Evolutionary conservation across 2,113 vertebrate genomes (phyloP).

Genomic region (Lathamus discolor): DNA sequence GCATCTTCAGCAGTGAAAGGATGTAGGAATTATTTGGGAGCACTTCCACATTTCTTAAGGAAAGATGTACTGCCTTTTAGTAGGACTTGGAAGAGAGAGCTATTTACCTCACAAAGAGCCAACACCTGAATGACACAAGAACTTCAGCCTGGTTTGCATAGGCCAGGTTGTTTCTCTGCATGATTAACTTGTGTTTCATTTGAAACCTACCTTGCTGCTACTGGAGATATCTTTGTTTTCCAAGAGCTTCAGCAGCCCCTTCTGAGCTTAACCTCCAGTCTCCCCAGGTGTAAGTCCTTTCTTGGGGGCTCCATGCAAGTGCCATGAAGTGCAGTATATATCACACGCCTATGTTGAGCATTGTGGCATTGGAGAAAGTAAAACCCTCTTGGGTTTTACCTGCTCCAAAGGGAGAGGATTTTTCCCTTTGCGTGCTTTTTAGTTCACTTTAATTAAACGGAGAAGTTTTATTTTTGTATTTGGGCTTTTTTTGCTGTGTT

Average conservation of each 20-base stretch:
- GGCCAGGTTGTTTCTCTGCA: background rate
- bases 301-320: fast-evolving
- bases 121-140: background rate
- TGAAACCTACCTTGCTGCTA: background rate
- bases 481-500: background rate
- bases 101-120: background rate
- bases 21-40: background rate
- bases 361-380: too few relatives aligned
- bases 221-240: background rate
- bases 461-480: background rate
- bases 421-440: background rate
- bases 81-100: background rate
- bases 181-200: background rate
- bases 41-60: background rate
- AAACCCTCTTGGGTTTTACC: background rate
- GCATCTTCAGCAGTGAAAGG: background rate
- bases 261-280: background rate
- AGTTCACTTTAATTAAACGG: background rate
- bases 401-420: background rate
- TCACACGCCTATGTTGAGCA: fast-evolving
- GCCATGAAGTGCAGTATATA: fast-evolving
- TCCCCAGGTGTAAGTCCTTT: background rate
- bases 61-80: background rate
- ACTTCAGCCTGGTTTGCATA: background rate
- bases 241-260: fast-evolving